A percentile compares a stretch with the other conserved stretches of the same genome.
Conservation (phyloP, 2,888 invertebrate species). For the Zhengitettix transpicula region DNA sequence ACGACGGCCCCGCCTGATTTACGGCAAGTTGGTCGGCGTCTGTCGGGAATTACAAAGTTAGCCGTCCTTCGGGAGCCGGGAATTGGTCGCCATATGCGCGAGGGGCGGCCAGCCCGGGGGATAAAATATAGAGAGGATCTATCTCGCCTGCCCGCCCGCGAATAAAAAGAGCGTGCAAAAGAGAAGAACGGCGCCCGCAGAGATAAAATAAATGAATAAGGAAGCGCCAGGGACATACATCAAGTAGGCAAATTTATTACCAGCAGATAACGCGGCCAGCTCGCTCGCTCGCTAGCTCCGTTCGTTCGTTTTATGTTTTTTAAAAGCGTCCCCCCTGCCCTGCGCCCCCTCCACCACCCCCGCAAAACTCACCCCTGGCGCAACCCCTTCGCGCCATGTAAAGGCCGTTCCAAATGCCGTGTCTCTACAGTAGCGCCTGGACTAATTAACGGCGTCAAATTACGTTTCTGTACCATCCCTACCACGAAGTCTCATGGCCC, state of each 20-base stretch:
- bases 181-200: conserved; percentile 1
- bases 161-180: neutral
- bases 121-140: neutral
- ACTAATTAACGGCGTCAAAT: too few species aligned
- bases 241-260: conserved; percentile 18
- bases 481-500: too few species aligned
- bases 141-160: neutral
- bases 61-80: neutral
- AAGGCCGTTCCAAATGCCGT: neutral
- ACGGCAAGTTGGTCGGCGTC: too few species aligned
- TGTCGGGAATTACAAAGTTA: neutral
- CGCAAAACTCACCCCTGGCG: neutral
- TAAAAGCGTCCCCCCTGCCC: conserved; percentile 5
- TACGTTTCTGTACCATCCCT: too few species aligned
- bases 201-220: conserved; percentile 12
- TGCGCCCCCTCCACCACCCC: neutral
- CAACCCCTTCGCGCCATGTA: neutral
- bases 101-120: neutral
- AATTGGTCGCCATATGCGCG: neutral
- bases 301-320: conserved; percentile 8
- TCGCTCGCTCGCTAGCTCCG: conserved; percentile 1
- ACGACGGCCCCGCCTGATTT: too few species aligned
- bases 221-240: conserved; percentile 15
- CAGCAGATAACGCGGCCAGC: conserved; percentile 14
- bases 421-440: too few species aligned